A percentile compares a stretch with the other conserved stretches of the same genome.
phyloP scores from a whole-genome alignment of 1,140 invertebrate genomes.

The Globodera rostochiensis region DNA sequence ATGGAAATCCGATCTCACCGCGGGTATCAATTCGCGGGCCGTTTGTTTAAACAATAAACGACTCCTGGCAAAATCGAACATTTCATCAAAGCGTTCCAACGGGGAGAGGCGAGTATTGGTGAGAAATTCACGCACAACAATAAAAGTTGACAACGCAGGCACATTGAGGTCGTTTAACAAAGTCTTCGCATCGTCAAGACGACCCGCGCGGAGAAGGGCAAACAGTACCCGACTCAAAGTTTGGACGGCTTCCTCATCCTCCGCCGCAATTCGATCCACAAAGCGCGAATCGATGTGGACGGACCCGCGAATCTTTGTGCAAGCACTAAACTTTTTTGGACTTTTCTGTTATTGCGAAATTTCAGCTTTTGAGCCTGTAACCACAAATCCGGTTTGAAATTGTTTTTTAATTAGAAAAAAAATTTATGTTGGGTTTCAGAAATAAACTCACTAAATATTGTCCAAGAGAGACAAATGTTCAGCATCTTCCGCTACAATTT shows the following conservation, averaged over 20 bases:
- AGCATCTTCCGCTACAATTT: slow-evolving; percentile 13
- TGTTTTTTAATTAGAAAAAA: no score
- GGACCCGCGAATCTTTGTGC: slow-evolving; percentile 6
- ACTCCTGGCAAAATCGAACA: slow-evolving; percentile 32
- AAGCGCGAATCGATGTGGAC: slow-evolving; percentile 34
- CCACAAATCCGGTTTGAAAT: no score
- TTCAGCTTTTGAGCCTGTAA: no score
- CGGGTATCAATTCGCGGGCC: slow-evolving; percentile 32
- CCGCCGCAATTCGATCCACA: slow-evolving; percentile 21
- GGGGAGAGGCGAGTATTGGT: slow-evolving; percentile 38
- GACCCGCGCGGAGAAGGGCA: slow-evolving; percentile 35
- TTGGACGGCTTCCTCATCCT: slow-evolving; percentile 22
- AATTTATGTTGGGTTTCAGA: no score
- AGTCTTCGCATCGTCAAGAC: slow-evolving; percentile 32
- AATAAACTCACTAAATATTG: slow-evolving; percentile 23
- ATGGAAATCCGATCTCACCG: slow-evolving; percentile 10
- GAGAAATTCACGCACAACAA: slow-evolving; percentile 41
- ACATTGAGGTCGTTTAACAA: slow-evolving; percentile 32
- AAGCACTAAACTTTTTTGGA: slow-evolving; percentile 25
- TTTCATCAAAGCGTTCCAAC: slow-evolving; percentile 28
- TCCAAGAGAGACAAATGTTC: not conserved
- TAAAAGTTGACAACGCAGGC: slow-evolving; percentile 27
- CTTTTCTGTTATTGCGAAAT: no score
- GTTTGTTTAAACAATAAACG: slow-evolving; percentile 37
- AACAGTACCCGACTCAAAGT: slow-evolving; percentile 31